Evolutionary conservation across 2,113 vertebrate genomes (phyloP).

Genomic region (Caranx ignobilis): DNA sequence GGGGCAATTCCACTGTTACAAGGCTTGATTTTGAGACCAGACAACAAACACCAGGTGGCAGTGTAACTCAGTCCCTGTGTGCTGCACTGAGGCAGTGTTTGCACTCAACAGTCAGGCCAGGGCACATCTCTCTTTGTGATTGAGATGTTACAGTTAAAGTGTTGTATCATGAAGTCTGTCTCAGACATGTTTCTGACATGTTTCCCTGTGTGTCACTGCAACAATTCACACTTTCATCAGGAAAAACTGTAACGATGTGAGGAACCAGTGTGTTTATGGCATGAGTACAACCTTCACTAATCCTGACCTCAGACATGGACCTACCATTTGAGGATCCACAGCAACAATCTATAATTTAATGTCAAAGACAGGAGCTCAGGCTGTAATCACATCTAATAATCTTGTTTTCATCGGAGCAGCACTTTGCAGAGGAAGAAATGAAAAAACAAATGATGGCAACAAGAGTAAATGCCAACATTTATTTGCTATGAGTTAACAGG

Average conservation of each 20-base stretch:
- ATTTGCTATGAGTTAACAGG: conserved; percentile 37
- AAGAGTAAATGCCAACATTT: neutral
- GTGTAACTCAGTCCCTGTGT: neutral
- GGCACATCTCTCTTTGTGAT: neutral
- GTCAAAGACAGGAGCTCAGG: neutral
- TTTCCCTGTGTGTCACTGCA: neutral
- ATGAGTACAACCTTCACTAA: neutral
- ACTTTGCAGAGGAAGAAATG: conserved; percentile 21
- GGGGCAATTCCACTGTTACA: neutral
- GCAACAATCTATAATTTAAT: neutral
- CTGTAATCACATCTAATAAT: neutral
- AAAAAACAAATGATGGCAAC: conserved; percentile 27
- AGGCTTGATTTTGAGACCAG: neutral
- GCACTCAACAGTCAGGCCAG: neutral
- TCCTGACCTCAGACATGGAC: neutral
- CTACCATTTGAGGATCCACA: neutral
- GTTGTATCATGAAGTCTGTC: neutral
- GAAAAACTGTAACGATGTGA: neutral
- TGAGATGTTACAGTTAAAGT: neutral
- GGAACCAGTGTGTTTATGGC: neutral
- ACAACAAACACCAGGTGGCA: conserved; percentile 65
- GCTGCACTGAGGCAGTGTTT: neutral
- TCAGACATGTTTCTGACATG: neutral
- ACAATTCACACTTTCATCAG: too few relatives aligned
- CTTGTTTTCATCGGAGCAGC: neutral